Conservation (phyloP, 2,888 invertebrate genomes). For the Thelaira solivaga region DNA sequence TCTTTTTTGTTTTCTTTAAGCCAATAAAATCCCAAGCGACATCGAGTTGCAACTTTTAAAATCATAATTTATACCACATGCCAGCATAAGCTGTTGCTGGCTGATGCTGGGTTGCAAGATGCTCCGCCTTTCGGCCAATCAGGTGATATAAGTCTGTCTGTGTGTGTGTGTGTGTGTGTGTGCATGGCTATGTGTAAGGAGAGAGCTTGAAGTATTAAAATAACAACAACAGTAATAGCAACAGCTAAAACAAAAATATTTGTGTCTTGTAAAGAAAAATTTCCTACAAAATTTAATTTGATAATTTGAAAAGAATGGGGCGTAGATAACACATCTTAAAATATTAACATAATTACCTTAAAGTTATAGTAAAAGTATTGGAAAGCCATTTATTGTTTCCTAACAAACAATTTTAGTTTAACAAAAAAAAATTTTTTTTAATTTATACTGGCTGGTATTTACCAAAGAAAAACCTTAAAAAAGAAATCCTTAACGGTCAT, state of each 20-base stretch:
- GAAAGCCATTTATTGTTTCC: too few species aligned
- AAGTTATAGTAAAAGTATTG: neutral
- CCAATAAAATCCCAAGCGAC: conserved; percentile 57
- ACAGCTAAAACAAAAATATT: neutral
- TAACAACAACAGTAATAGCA: neutral
- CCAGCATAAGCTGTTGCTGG: conserved; percentile 46
- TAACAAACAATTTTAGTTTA: neutral
- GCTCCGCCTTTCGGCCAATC: conserved; percentile 65
- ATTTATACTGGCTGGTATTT: neutral
- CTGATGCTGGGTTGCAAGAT: conserved; percentile 60
- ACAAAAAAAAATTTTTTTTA: neutral
- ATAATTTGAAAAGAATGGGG: conserved; percentile 56
- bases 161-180: too few species aligned
- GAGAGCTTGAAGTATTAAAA: conserved; percentile 10
- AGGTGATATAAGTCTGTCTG: conserved; percentile 61
- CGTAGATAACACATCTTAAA: conserved; percentile 58
- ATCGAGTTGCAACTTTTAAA: conserved; percentile 58
- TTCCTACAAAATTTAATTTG: conserved; percentile 36
- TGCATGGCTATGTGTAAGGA: conserved; percentile 9
- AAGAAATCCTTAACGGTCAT: neutral
- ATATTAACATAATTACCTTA: conserved; percentile 47
- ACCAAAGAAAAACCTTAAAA: neutral
- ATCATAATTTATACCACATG: conserved; percentile 65
- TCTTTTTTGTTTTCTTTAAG: conserved; percentile 33
- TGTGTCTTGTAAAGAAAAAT: neutral